phyloP scores from a whole-genome alignment of 2,888 invertebrate species.

The Blastobasis lacticolella region DNA sequence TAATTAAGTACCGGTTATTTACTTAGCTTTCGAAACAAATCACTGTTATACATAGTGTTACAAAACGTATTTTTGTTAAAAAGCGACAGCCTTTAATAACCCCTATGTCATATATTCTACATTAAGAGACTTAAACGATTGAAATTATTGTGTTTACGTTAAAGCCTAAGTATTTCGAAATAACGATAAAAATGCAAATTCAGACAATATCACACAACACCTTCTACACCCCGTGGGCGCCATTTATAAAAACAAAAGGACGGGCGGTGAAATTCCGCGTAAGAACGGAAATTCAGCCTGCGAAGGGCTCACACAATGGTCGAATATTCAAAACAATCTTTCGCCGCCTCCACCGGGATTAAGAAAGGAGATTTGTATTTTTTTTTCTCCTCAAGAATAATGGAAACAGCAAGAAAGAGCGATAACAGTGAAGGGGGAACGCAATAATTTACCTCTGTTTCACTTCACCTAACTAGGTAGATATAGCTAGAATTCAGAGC shows the following conservation, averaged over 20 bases:
- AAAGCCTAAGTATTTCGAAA: not conserved
- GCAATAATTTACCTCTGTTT: conserved; percentile 25
- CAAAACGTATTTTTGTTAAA: no score
- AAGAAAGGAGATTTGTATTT: conserved; percentile 40
- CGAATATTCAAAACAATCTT: conserved; percentile 49
- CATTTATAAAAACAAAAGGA: conserved; percentile 32
- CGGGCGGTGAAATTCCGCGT: conserved; percentile 23
- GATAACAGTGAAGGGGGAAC: conserved; percentile 22
- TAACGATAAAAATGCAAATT: not conserved
- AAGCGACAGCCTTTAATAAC: no score
- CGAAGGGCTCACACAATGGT: conserved; percentile 19
- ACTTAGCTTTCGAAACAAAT: no score
- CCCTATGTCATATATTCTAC: no score
- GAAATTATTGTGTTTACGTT: not conserved
- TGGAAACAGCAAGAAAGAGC: conserved; percentile 25
- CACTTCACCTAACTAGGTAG: not conserved
- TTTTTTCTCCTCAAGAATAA: conserved; percentile 33
- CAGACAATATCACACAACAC: conserved; percentile 9
- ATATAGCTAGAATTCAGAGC: not conserved
- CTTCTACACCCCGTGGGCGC: conserved; percentile 22
- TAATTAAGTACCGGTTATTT: no score
- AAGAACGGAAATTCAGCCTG: conserved; percentile 19
- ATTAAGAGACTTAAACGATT: no score
- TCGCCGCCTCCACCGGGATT: conserved; percentile 30
- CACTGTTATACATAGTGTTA: no score